Evolutionary conservation across 1,140 invertebrate genomes (phyloP).

Genomic region (Asbolus verrucosus): DNA sequence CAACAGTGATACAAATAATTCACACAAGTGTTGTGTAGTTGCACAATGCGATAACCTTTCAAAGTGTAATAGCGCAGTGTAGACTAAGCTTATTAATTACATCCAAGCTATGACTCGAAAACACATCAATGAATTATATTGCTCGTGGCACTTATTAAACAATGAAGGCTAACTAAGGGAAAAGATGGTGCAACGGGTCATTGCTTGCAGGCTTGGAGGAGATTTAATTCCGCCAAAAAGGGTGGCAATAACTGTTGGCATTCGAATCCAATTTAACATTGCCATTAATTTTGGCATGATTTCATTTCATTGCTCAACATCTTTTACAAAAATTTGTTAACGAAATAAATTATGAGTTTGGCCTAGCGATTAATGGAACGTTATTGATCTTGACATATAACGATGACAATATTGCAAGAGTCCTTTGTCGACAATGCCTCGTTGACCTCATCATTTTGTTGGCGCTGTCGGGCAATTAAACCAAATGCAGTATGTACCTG

Average conservation of each 20-base stretch:
- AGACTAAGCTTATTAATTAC: conserved; percentile 23
- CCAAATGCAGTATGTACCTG: conserved; percentile 5
- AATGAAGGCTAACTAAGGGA: conserved; percentile 16
- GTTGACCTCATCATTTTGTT: conserved; percentile 6
- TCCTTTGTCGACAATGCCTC: conserved; percentile 22
- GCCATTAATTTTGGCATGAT: conserved; percentile 20
- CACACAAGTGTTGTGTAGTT: background rate
- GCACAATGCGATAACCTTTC: conserved; percentile 24
- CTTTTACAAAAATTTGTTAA: conserved; percentile 24
- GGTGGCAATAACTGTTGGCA: background rate
- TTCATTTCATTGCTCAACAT: conserved; percentile 18
- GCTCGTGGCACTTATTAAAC: conserved; percentile 13
- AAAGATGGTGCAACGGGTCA: conserved; percentile 11
- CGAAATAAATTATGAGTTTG: conserved; percentile 20
- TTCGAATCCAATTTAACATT: too few species aligned
- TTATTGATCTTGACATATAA: conserved; percentile 35
- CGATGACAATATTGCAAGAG: conserved; percentile 8
- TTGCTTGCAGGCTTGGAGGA: background rate
- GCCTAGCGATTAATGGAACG: conserved; percentile 17
- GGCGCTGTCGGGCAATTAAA: background rate
- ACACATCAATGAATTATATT: conserved; percentile 33
- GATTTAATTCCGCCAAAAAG: background rate
- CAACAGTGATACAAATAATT: conserved; percentile 10
- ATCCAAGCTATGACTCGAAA: conserved; percentile 24
- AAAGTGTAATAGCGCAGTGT: too few species aligned